These are phyloP conservation scores for Holothuria scabra DNA, from an alignment of 53 echinoderm and acorn worm species.

Conservation along the genomic window DNA sequence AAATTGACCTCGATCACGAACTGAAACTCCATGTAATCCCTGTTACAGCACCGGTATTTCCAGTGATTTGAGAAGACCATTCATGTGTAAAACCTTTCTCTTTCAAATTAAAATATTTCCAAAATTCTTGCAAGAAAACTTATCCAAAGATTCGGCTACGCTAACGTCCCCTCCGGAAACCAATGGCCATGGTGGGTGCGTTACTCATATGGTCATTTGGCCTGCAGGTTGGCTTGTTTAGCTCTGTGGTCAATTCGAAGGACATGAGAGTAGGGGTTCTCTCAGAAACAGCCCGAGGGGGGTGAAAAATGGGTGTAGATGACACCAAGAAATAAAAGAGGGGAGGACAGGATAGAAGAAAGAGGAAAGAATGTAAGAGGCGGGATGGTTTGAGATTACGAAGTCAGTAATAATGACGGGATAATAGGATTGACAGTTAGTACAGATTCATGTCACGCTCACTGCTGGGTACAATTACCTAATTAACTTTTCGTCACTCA, in stretches of 20 bases:
- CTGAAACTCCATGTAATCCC: too few species aligned
- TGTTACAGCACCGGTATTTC: too few species aligned
- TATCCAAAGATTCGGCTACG: conserved; percentile 9
- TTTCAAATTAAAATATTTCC: too few species aligned
- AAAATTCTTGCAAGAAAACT: background rate
- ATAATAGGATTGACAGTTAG: conserved; percentile 8
- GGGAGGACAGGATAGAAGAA: background rate
- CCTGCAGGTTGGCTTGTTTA: conserved; percentile 23
- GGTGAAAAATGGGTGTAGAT: conserved; percentile 14
- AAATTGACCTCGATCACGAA: too few species aligned
- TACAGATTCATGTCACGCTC: background rate
- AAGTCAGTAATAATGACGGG: conserved; percentile 15
- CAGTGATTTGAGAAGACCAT: too few species aligned
- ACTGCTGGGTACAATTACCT: conserved; percentile 31
- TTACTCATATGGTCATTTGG: conserved; percentile 29
- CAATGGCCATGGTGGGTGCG: conserved; percentile 20
- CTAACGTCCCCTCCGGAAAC: conserved; percentile 3
- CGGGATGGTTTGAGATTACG: conserved; percentile 29
- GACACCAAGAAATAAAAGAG: background rate
- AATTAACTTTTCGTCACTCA: conserved; percentile 20
- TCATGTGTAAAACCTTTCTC: too few species aligned
- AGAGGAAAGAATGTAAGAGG: background rate
- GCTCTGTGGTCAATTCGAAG: conserved; percentile 10
- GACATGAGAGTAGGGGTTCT: conserved; percentile 22
- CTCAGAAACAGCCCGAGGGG: conserved; percentile 7